Percentiles rank a stretch among this genome's conserved stretches.
Evolutionary conservation across 1,140 invertebrate genomes (phyloP).

Genomic region (Heliconius melpomene): DNA sequence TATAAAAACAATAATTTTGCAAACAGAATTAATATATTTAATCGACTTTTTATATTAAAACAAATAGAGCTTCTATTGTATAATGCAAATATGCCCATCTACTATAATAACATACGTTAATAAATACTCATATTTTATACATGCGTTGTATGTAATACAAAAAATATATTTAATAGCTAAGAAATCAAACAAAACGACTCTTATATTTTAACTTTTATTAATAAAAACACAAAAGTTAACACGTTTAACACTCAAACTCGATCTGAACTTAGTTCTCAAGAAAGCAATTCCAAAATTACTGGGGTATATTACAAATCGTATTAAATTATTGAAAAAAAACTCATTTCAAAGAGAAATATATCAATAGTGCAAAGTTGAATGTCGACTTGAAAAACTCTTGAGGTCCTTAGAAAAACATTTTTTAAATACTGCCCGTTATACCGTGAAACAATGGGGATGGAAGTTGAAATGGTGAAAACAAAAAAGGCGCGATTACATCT

Average conservation of each 20-base stretch:
- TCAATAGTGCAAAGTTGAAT: constrained; percentile 49
- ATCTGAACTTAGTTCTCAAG: constrained; percentile 23
- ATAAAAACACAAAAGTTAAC: constrained; percentile 22
- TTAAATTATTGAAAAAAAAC: constrained; percentile 42
- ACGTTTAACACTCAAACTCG: neutral
- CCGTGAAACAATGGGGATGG: constrained; percentile 59
- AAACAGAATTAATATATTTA: neutral
- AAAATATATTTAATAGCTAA: neutral
- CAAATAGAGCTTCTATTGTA: neutral
- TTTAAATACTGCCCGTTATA: constrained; percentile 54
- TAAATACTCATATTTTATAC: constrained; percentile 7
- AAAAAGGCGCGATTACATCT: constrained; percentile 77
- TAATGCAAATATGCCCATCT: neutral
- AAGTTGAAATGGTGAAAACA: constrained; percentile 63
- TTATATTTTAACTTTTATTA: constrained; percentile 1
- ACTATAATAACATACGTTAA: neutral
- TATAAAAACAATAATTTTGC: neutral
- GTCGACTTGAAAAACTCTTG: constrained; percentile 54
- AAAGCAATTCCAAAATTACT: constrained; percentile 36
- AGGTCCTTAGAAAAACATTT: constrained; percentile 42
- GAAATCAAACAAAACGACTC: neutral
- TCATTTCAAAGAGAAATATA: constrained; percentile 42
- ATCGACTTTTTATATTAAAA: neutral
- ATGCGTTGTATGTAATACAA: neutral
- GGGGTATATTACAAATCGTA: constrained; percentile 42